These are phyloP conservation scores for Chloroclystis v-ata DNA, from an alignment of 2,888 invertebrate species.

Conservation along the genomic window DNA sequence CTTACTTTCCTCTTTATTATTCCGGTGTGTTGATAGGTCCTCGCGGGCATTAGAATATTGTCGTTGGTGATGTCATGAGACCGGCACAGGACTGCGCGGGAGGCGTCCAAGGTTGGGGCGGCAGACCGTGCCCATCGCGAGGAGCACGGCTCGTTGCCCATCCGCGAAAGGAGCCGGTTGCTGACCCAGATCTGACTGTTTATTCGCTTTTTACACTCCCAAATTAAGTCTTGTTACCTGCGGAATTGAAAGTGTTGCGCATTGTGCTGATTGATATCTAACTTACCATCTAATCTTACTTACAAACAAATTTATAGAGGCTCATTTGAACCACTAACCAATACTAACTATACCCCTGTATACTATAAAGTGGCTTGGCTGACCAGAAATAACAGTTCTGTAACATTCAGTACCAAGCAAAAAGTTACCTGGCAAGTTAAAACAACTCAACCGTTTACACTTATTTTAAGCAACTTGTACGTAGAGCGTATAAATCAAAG, in stretches of 20 bases:
- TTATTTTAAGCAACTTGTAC: background rate
- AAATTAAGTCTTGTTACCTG: slow-evolving; percentile 44
- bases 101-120: slow-evolving; percentile 64
- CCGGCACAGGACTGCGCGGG: slow-evolving; percentile 56
- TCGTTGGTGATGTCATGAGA: slow-evolving; percentile 63
- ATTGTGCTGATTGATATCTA: slow-evolving; percentile 36
- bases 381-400: background rate
- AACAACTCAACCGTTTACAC: background rate
- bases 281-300: background rate
- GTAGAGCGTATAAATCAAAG: slow-evolving; percentile 33
- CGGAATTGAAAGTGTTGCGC: slow-evolving; percentile 45
- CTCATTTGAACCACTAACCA: background rate
- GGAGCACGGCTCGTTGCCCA: slow-evolving; percentile 63
- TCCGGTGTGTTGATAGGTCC: slow-evolving; percentile 39
- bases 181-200: slow-evolving; percentile 60
- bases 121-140: slow-evolving; percentile 67
- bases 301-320: background rate
- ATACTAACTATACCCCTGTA: too few relatives aligned
- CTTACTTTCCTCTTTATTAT: slow-evolving; percentile 70
- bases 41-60: slow-evolving; percentile 45
- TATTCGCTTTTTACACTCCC: slow-evolving; percentile 53
- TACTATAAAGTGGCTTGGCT: background rate
- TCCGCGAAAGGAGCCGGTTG: slow-evolving; percentile 60
- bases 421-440: background rate
- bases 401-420: background rate